Evolutionary conservation across 1,140 invertebrate genomes (phyloP), one percentile per base, ranked within the genome.

Genomic region (Drepana arcuata): DNA sequence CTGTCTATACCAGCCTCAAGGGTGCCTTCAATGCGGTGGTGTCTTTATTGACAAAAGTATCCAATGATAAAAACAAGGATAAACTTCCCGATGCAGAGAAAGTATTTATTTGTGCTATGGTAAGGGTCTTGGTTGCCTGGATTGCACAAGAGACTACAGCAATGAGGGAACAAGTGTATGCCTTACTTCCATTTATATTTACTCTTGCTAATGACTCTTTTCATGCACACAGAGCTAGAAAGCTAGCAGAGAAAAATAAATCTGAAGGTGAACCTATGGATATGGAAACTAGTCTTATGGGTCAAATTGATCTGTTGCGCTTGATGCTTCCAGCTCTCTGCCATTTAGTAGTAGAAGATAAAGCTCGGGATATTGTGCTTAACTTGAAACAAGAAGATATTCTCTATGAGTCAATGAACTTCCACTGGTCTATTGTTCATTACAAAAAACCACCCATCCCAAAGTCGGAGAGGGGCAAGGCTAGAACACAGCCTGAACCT

Each of bases 131-230:
- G 16, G 90, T 92, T 18, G 90, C 93, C 13, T 97, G 95, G 95
- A 74, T 97, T 48, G 92, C 93, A 1, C 94, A 96, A 83, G 95
- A 97, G 83, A 95, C 94, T 0, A 90, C 91, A n/a, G 92, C 94
- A 5, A 92, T 95, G 88, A 88, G 93, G 23, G 86, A 91, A 21
- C 92, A 94, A 67, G 88, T 96, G 16, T 93, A 93, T 60, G 86
- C 89, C 13, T 70, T 95, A 4, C 66, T 95, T 10, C 93, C 93
- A 2, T 95, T 89, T 66, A 89, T 95, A 44, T 84, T 95, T 23
- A 87, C 88, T 14, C 61, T 94, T 16, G 90, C 90, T 6, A 94
- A 95, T 83, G 92, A 94, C 51, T 91, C 91, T 1, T 94, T 95
- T 72, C 89, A 92, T 64, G 89, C 90, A 0, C 84, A 87, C 56